Evolutionary conservation across 2,797 vertebrate genomes (phyloP).

Genomic region (Anguilla pacifica): DNA sequence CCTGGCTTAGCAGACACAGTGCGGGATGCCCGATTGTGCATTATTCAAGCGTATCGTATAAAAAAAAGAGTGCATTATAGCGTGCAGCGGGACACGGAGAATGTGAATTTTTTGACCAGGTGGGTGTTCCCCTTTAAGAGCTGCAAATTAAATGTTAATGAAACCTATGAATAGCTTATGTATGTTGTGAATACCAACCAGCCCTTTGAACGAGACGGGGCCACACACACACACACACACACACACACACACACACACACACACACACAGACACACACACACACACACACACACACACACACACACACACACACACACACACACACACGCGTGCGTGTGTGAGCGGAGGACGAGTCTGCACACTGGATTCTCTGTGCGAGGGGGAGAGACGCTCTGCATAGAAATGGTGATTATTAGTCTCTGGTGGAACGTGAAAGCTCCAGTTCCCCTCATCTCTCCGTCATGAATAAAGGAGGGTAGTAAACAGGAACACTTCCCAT

Average conservation of each 20-base stretch:
- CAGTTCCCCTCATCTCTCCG: not conserved
- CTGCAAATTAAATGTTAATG: not conserved
- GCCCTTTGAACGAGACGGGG: not conserved
- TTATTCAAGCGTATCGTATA: not conserved
- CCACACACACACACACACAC: not conserved
- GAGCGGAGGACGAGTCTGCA: not conserved
- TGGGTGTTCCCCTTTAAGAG: not conserved
- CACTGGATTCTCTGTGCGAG: not conserved
- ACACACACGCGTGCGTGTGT: too few species aligned
- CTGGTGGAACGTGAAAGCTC: not conserved
- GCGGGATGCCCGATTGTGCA: not conserved
- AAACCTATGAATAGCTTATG: not conserved
- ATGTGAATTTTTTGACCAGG: not conserved
- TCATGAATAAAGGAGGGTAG: constrained; percentile 12
- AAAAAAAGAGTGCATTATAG: not conserved
- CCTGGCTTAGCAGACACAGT: not conserved
- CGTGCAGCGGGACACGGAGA: not conserved
- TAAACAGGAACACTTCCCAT: constrained; percentile 22
- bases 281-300: too few species aligned
- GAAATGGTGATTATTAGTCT: constrained; percentile 14
- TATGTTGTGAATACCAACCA: not conserved
- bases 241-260: too few species aligned
- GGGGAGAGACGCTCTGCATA: not conserved
- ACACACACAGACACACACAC: too few species aligned
- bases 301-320: not conserved